Evolutionary conservation across 2,113 vertebrate genomes (phyloP), one percentile per base, ranked within the genome.

Genomic region (Neoarius graeffei): DNA sequence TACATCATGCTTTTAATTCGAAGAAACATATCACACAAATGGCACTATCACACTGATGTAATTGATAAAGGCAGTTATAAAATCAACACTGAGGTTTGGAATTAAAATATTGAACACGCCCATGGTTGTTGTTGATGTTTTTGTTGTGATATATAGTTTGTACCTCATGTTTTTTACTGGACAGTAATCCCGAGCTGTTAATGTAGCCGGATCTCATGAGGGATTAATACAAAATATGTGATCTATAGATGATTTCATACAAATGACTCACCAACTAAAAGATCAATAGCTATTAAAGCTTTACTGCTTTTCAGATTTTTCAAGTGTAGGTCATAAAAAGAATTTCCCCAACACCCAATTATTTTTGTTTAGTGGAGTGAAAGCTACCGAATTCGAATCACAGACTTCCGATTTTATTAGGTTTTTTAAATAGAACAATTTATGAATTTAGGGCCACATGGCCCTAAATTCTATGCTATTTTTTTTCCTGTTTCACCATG

Each of bases 1-100:
- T 87, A 59, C 57, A 67, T 87, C 77, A 67, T 76, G 57, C 83
- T 59, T 50, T 50, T 85, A 87, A 85, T 89, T 81, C 81, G 54
- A 81, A 71, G 13, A 30, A 52, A 67, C 7, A 5, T 48, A 25
- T 81, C 76, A 48, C 19, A 69, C 14, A 4, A n/a, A 59, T n/a
- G 1, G 11, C 50, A 15, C 56, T 69, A 62, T 14, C 30, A 3
- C 54, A 69, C 52, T 2, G 20, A 20, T 5, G 14, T 23, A 57
- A 81, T 20, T 13, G 56, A 86, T 42, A 56, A 4, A 8, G 6
- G 4, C 27, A 81, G 50, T 81, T 81, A 86, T 52, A 42, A 69
- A 25, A 48, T 56, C 11, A 54, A 5, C 27, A 23, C 35, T 17
- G 25, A 56, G 5, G 42, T 56, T 57, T 69, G 62, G 11, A 11